Conservation (phyloP, 2,797 vertebrate genomes). For the Columba guinea region DNA sequence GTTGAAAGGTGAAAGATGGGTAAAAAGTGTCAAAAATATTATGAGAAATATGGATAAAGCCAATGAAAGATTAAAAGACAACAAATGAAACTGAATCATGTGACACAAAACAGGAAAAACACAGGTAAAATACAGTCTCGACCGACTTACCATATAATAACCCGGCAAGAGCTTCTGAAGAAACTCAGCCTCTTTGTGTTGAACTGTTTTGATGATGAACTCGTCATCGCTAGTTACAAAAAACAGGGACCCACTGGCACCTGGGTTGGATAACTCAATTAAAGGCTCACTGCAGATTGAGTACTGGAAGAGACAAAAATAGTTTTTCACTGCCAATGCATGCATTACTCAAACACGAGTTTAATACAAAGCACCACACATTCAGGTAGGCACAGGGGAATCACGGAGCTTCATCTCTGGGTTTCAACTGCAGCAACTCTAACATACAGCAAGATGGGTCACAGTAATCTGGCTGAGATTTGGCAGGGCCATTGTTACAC, state of each 20-base stretch:
- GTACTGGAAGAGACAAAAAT: constrained; percentile 80
- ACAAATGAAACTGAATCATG: background rate
- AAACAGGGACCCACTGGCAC: constrained; percentile 96
- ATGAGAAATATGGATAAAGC: background rate
- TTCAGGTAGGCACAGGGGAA: background rate
- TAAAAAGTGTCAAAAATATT: background rate
- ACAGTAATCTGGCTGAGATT: background rate
- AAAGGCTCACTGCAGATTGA: constrained; percentile 95
- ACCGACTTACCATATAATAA: constrained; percentile 93
- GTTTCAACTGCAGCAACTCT: background rate
- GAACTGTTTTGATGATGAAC: constrained; percentile 98
- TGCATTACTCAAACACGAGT: background rate
- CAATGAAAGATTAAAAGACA: background rate
- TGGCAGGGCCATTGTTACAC: background rate
- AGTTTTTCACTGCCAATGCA: background rate
- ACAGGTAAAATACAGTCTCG: background rate
- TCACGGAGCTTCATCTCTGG: background rate
- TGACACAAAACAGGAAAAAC: background rate
- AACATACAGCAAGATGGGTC: background rate
- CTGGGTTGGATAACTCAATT: constrained; percentile 94
- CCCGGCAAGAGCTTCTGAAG: constrained; percentile 96
- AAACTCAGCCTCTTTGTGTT: constrained; percentile 97
- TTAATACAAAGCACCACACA: background rate
- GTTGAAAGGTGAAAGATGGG: background rate
- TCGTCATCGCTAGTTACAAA: constrained; percentile 96